These are phyloP conservation scores for Lochmaea capreae DNA, from an alignment of 2,888 invertebrate species.

Conservation along the genomic window DNA sequence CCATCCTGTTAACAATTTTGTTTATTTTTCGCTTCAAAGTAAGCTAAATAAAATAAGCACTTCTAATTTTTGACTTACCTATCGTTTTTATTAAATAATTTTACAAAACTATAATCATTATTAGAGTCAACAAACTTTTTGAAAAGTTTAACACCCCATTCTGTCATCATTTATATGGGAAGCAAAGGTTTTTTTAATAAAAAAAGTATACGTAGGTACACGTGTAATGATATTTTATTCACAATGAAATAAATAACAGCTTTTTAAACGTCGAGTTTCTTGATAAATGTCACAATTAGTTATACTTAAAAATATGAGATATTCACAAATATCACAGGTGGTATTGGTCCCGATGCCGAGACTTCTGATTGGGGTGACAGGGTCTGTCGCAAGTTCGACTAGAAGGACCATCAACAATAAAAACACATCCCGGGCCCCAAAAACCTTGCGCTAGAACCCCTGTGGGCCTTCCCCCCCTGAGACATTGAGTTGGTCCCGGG, in stretches of 20 bases:
- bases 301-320: slow-evolving; percentile 64
- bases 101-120: no score
- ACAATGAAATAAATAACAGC: slow-evolving; percentile 65
- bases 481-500: slow-evolving; percentile 43
- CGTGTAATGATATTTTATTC: slow-evolving; percentile 63
- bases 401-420: slow-evolving; percentile 42
- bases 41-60: no score
- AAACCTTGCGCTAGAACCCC: slow-evolving; percentile 37
- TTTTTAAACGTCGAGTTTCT: slow-evolving; percentile 57
- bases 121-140: no score
- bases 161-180: no score
- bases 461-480: slow-evolving; percentile 30
- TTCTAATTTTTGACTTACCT: no score
- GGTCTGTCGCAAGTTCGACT: slow-evolving; percentile 47
- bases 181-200: background rate
- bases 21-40: no score
- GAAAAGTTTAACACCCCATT: no score
- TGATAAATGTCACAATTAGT: slow-evolving; percentile 54
- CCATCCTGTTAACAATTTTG: no score
- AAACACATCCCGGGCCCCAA: slow-evolving; percentile 46
- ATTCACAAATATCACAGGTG: slow-evolving; percentile 68
- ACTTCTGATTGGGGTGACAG: slow-evolving; percentile 60
- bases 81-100: no score
- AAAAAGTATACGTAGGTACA: slow-evolving; percentile 20
- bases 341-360: slow-evolving; percentile 66